Evolutionary conservation across 2,797 vertebrate genomes (phyloP), one percentile per base, ranked within the genome.

Genomic region (Coregonus ussuriensis): DNA sequence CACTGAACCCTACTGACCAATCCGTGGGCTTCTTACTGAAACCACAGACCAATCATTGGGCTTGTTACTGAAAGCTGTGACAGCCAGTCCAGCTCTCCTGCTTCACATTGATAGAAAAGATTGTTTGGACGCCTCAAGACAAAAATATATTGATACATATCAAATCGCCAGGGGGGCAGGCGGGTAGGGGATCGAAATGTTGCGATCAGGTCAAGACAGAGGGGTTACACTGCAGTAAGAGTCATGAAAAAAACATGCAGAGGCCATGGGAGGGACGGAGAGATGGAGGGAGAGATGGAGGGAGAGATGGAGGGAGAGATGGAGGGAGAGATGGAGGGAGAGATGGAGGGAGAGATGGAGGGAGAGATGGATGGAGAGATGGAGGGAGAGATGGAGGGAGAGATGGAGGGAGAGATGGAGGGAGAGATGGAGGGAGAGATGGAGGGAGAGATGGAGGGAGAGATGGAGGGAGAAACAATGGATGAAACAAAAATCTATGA

Each of bases 121-220:
- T 94, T 94, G 93, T 93, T 94, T 93, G 87, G 85, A 94, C 91
- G 93, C 92, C 88, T 92, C 75, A 87, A 80, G 89, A 89, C 82
- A 84, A 88, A 91, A 85, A 80, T 59, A 85, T 65, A 72, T 51
- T 18, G 70, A 81, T 74, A 71, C 75, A 77, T 78, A 77, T 80
- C 74, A 54, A 81, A 85, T 77, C 76, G 74, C n/a, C 9, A 76
- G 63, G 21, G 75, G 31, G 41, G n/a, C 21, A 47, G 63, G 51
- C 4, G 25, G 66, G 62, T 15, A 18, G 29, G 74, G 33, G 71
- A 63, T 15, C 11, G 31, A 56, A 70, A 52, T 82, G 84, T 85
- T 86, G 83, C 77, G 84, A 88, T 89, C 91, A 93, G 89, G 91
- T 90, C 88, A 85, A 85, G 85, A 91, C 76, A 72, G 84, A 90